Conservation (phyloP, 2,888 invertebrate genomes). For the Chaetogeoica ovagalla region DNA sequence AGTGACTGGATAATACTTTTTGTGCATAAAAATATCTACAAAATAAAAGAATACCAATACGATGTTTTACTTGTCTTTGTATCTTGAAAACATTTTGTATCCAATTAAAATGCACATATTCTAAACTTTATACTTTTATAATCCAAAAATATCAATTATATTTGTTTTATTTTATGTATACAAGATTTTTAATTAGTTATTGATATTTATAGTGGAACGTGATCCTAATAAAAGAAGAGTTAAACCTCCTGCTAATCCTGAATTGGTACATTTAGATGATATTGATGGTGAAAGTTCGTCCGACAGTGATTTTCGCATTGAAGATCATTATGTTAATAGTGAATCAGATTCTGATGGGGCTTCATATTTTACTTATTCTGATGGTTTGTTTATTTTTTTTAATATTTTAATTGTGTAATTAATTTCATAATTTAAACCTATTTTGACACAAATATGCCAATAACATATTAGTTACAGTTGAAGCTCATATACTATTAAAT, state of each 20-base stretch:
- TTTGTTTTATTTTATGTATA: too few relatives aligned
- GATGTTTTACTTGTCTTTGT: too few relatives aligned
- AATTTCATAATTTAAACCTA: not conserved
- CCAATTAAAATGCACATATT: too few relatives aligned
- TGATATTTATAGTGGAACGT: constrained; percentile 61
- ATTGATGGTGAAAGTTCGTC: constrained; percentile 84
- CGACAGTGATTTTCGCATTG: constrained; percentile 91
- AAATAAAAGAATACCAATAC: too few relatives aligned
- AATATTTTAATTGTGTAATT: not conserved
- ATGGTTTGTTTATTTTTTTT: constrained; percentile 32
- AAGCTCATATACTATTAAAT: too few relatives aligned
- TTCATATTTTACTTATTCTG: constrained; percentile 48
- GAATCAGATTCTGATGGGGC: constrained; percentile 54
- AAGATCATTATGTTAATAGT: constrained; percentile 66
- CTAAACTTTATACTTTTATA: too few relatives aligned
- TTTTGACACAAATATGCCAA: too few relatives aligned
- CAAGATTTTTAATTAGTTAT: not conserved
- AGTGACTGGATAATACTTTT: too few relatives aligned
- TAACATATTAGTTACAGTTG: not conserved
- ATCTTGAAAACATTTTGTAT: too few relatives aligned
- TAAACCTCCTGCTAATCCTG: constrained; percentile 69
- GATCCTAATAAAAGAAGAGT: constrained; percentile 80
- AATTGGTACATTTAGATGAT: constrained; percentile 77
- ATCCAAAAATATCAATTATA: too few relatives aligned
- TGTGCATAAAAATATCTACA: too few relatives aligned